Evolutionary conservation across 2,888 invertebrate species (phyloP).

Genomic region (Idaea aversata): DNA sequence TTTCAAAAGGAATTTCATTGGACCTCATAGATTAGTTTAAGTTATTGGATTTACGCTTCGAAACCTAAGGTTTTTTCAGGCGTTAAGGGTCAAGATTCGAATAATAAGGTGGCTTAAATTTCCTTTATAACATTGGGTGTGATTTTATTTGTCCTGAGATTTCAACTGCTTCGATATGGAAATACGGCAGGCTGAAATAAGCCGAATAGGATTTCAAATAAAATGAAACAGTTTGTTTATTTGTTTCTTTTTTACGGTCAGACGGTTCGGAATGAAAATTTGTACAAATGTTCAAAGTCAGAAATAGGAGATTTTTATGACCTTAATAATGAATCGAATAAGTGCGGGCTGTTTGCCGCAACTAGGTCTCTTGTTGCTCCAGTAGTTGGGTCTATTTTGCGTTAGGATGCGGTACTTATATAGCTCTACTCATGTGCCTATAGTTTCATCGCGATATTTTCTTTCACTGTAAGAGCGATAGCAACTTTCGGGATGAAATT

Average conservation of each 20-base stretch:
- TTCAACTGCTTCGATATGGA: neutral
- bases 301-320: neutral
- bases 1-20: neutral
- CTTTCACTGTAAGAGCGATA: too few relatives aligned
- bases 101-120: neutral
- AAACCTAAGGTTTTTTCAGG: neutral
- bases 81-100: neutral
- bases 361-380: too few relatives aligned
- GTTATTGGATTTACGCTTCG: neutral
- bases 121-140: neutral
- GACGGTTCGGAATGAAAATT: neutral
- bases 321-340: too few relatives aligned
- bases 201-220: neutral
- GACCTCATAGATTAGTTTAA: constrained; percentile 1
- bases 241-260: neutral
- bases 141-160: neutral
- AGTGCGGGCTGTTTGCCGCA: too few relatives aligned
- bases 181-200: neutral
- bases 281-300: neutral
- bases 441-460: too few relatives aligned
- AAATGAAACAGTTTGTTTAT: neutral
- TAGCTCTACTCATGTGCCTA: too few relatives aligned
- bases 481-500: too few relatives aligned
- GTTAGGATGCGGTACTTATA: too few relatives aligned
- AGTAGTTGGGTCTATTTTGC: too few relatives aligned